These are phyloP conservation scores for Knipowitschia caucasica DNA, from an alignment of 2,797 vertebrate species.

Conservation along the genomic window DNA sequence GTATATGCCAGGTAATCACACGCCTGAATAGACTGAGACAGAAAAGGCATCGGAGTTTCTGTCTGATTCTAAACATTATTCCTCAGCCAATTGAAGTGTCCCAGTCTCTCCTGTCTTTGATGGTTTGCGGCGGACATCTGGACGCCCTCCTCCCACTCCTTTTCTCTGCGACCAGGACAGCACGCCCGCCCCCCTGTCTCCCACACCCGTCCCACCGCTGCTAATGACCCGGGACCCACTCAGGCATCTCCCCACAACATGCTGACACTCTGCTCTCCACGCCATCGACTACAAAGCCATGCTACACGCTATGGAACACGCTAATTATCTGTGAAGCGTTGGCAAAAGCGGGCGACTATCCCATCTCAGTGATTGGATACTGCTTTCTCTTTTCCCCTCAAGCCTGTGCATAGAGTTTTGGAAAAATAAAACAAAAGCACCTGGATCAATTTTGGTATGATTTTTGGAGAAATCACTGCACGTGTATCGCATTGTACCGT, in stretches of 20 bases:
- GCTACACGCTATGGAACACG: conserved; percentile 19
- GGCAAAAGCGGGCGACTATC: conserved; percentile 3
- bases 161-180: conserved; percentile 32
- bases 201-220: conserved; percentile 47
- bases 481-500: conserved; percentile 54
- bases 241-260: conserved; percentile 14
- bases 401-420: too few relatives aligned
- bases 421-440: conserved; percentile 24
- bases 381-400: too few relatives aligned
- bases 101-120: conserved; percentile 34
- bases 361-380: conserved; percentile 13
- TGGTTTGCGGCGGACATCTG: conserved; percentile 43
- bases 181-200: conserved; percentile 45
- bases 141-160: conserved; percentile 26
- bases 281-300: conserved; percentile 22
- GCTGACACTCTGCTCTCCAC: conserved; percentile 23
- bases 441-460: conserved; percentile 52
- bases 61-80: too few relatives aligned
- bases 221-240: conserved; percentile 46
- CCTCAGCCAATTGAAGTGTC: too few relatives aligned
- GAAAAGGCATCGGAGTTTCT: too few relatives aligned
- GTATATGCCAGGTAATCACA: too few relatives aligned
- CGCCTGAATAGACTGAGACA: too few relatives aligned
- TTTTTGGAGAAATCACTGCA: conserved; percentile 56
- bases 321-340: conserved; percentile 42